Conservation (phyloP, 53 echinoderm and acorn worm genomes). For the Crossaster papposus region DNA sequence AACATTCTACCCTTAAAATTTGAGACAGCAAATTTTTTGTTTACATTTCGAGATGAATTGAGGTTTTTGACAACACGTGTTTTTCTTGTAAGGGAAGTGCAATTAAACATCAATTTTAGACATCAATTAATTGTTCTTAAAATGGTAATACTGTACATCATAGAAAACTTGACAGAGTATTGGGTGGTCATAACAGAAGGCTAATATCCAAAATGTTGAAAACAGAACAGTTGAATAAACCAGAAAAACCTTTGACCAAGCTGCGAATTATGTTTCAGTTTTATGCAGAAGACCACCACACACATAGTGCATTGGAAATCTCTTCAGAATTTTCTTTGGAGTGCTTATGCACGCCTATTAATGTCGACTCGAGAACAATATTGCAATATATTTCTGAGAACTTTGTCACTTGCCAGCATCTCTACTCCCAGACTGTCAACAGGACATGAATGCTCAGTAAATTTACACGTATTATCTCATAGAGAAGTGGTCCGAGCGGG, state of each 20-base stretch:
- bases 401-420: neutral
- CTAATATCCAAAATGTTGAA: too few relatives aligned
- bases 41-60: too few relatives aligned
- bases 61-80: too few relatives aligned
- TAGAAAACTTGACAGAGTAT: too few relatives aligned
- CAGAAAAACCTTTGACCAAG: neutral
- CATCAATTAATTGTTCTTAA: too few relatives aligned
- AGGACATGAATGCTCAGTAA: neutral
- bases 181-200: too few relatives aligned
- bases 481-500: neutral
- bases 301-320: neutral
- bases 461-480: slow-evolving; percentile 9
- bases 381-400: neutral
- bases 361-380: neutral
- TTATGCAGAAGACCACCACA: neutral
- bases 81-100: too few relatives aligned
- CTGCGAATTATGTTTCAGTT: neutral
- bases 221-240: neutral
- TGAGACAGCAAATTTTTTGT: neutral
- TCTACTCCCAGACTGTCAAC: neutral
- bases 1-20: neutral
- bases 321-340: neutral
- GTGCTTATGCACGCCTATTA: neutral
- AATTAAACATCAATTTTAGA: too few relatives aligned
- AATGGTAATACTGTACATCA: too few relatives aligned